phyloP scores from a whole-genome alignment of 2,888 invertebrate species.

The Cheilosia impressa region DNA sequence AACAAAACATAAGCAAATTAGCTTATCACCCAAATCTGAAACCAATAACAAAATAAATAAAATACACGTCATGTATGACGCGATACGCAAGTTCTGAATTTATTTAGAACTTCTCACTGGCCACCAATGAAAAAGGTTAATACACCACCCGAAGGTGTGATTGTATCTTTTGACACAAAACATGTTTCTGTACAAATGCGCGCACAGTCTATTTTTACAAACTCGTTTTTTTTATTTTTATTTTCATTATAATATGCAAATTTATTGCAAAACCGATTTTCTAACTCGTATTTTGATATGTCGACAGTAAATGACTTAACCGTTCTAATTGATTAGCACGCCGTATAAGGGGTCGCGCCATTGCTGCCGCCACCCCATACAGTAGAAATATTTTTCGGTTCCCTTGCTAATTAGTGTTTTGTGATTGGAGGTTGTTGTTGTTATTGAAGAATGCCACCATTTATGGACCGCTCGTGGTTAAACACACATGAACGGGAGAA shows the following conservation, averaged over 20 bases:
- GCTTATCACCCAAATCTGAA: constrained; percentile 40
- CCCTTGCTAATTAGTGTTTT: constrained; percentile 43
- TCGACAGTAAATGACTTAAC: constrained; percentile 15
- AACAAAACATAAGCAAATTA: constrained; percentile 34
- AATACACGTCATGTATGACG: constrained; percentile 12
- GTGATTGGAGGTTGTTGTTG: constrained; percentile 1
- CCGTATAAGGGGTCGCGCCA: constrained; percentile 29
- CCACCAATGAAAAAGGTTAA: constrained; percentile 43
- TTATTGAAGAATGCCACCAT: constrained; percentile 11
- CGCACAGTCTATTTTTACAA: constrained; percentile 39
- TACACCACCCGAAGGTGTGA: constrained; percentile 57
- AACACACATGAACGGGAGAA: constrained; percentile 40
- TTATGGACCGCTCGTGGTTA: constrained; percentile 28
- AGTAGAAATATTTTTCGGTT: neutral
- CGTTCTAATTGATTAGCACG: constrained; percentile 18
- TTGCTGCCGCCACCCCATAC: neutral
- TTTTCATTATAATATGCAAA: constrained; percentile 36
- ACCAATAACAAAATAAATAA: neutral
- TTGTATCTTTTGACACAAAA: constrained; percentile 50
- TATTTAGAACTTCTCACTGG: constrained; percentile 29
- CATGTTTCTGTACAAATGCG: constrained; percentile 10
- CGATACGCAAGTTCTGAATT: constrained; percentile 20
- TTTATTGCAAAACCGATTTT: constrained; percentile 27
- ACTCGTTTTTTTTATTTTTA: neutral
- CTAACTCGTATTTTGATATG: constrained; percentile 14